Conservation (phyloP, 1,140 invertebrate species). For the Pogonomyrmex californicus region DNA sequence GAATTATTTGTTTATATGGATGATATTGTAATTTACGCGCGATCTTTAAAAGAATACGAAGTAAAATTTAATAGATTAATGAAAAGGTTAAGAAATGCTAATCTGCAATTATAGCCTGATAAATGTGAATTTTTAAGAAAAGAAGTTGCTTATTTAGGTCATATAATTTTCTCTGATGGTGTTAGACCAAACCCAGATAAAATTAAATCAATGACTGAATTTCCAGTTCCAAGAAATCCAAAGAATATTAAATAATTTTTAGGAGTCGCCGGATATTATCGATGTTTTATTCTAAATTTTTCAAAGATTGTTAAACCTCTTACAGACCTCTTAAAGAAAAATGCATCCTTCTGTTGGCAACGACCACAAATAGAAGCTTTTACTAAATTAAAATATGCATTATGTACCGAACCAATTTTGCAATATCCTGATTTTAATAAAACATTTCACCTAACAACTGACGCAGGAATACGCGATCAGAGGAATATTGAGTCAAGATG, state of each 20-base stretch:
- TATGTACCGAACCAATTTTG: neutral
- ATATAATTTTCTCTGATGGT: neutral
- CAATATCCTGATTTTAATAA: neutral
- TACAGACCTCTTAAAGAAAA: neutral
- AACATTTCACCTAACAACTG: neutral
- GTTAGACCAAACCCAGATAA: neutral
- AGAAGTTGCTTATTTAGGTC: neutral
- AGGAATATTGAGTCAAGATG: neutral
- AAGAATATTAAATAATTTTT: neutral
- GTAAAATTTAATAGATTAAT: neutral
- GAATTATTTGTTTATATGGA: slow-evolving; percentile 18
- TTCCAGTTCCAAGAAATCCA: neutral
- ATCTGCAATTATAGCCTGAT: slow-evolving; percentile 13
- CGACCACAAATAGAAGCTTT: neutral
- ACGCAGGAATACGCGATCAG: neutral
- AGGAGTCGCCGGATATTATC: neutral
- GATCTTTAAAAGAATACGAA: neutral
- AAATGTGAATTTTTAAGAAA: neutral
- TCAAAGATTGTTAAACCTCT: neutral
- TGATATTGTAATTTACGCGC: slow-evolving; percentile 2
- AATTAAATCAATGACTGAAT: neutral
- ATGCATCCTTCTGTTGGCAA: rapidly evolving
- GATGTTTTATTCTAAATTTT: neutral
- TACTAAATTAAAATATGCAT: neutral
- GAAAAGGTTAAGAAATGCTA: neutral